Evolutionary conservation across 1,140 invertebrate genomes (phyloP), one percentile per base, ranked within the genome.

Genomic region (Laodelphax striatellus): DNA sequence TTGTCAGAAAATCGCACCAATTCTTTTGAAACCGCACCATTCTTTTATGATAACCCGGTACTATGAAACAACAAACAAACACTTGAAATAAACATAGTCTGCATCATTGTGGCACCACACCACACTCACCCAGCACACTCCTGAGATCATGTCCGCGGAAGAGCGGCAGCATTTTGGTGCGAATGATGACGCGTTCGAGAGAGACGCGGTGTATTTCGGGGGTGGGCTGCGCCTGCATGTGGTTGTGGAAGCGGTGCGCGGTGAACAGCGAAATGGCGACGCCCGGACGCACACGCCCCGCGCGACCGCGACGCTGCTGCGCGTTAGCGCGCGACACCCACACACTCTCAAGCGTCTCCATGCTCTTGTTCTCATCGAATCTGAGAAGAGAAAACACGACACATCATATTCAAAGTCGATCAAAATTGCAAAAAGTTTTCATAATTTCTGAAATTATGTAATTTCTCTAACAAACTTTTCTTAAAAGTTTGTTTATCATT

Each of bases 201-300:
- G 91, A 87, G 61, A 88, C 84, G 60, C 91, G 74, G 43, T 92
- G 80, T 64, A 95, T 88, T 78, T 94, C 92, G 0, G 92, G 88
- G 59, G 87, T 81, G 0, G 86, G 86, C 68, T 88, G 85, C 43
- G 80, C 73, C 54, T 79, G 69, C 60, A 89, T 77, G 31, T 81
- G 74, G 56, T 81, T 77, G 13, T 80, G 77, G 65, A 80, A 85
- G 52, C 71, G 78, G 66, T 84, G 81, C 5, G 79, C 80, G 0
- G 90, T 93, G 73, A 84, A 93, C 55, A 92, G 70, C 70, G 87
- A 87, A 61, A 94, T 85, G 65, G 80, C 87, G 43, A 90, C 79
- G 11, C 94, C 94, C n/a, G 88, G 76, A 78, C 85, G 87, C 16
- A 93, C 91, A 60, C 94, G 80, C 21, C 46, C 46, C 2, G 46